Percentiles rank a stretch among this genome's conserved stretches.
Evolutionary conservation across 2,113 vertebrate genomes (phyloP).

Genomic region (Istiophorus platypterus): DNA sequence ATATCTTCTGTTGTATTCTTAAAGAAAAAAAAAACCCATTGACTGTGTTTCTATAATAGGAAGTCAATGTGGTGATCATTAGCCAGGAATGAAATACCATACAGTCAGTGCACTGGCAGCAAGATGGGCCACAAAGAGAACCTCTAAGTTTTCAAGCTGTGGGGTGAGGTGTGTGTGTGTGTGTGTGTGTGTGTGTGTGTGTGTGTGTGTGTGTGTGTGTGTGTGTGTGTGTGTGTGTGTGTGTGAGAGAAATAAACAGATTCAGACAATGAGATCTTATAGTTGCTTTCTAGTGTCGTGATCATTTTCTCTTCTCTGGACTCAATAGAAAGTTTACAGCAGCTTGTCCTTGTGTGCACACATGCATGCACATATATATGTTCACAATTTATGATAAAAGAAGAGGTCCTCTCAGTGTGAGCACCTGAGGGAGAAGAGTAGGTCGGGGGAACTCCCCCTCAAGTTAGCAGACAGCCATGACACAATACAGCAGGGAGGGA

Average conservation of each 20-base stretch:
- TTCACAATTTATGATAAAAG: constrained; percentile 66
- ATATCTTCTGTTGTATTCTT: constrained; percentile 59
- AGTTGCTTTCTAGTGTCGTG: constrained; percentile 64
- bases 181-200: constrained; percentile 18
- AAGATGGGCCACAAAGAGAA: constrained; percentile 57
- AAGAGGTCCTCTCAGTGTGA: constrained; percentile 68
- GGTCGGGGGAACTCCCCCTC: constrained; percentile 71
- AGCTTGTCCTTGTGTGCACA: constrained; percentile 21
- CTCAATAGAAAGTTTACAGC: constrained; percentile 61
- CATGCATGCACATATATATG: constrained; percentile 16
- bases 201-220: constrained; percentile 15
- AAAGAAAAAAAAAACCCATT: constrained; percentile 34
- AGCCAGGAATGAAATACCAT: constrained; percentile 56
- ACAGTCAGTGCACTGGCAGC: constrained; percentile 50
- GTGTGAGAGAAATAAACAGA: constrained; percentile 25
- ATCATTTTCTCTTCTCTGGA: constrained; percentile 67
- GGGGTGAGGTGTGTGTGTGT: constrained; percentile 39
- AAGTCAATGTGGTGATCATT: constrained; percentile 65
- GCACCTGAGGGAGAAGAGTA: constrained; percentile 73
- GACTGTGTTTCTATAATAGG: constrained; percentile 46
- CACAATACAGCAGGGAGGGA: constrained; percentile 41
- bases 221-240: constrained; percentile 19
- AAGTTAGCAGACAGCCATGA: constrained; percentile 63
- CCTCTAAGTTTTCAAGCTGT: constrained; percentile 75
- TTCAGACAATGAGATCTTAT: constrained; percentile 59